Conservation (phyloP, 1,140 invertebrate species). For the Drosophila willistoni region DNA sequence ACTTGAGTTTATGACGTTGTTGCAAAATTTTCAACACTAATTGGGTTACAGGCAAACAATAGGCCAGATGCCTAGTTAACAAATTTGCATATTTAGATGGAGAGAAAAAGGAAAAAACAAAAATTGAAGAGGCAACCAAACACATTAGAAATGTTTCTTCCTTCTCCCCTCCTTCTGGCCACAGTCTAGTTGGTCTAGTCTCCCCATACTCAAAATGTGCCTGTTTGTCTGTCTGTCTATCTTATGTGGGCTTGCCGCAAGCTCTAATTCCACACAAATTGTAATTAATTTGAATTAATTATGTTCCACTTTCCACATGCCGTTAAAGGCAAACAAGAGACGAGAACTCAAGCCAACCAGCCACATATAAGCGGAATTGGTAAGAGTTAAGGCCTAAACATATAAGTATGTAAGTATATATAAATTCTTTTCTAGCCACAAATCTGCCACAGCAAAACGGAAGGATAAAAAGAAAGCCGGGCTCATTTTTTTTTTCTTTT, state of each 20-base stretch:
- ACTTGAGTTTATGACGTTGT: constrained; percentile 74
- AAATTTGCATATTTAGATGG: constrained; percentile 44
- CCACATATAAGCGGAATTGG: constrained; percentile 40
- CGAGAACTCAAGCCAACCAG: constrained; percentile 7
- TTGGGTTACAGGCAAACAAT: constrained; percentile 75
- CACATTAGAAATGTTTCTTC: constrained; percentile 48
- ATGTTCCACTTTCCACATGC: constrained; percentile 77
- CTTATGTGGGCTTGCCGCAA: constrained; percentile 59
- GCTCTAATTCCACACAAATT: constrained; percentile 80
- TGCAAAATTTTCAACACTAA: constrained; percentile 59
- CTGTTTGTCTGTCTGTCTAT: constrained; percentile 31
- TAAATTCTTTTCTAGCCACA: constrained; percentile 47
- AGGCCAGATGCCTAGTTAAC: constrained; percentile 1
- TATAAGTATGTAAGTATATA: constrained; percentile 46
- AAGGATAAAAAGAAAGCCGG: constrained; percentile 45
- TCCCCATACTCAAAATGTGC: constrained; percentile 26
- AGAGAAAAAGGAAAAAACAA: constrained; percentile 6
- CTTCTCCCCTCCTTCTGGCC: neutral
- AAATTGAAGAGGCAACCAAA: constrained; percentile 32
- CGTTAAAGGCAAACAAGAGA: constrained; percentile 57
- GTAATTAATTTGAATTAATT: constrained; percentile 82
- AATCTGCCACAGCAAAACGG: constrained; percentile 52
- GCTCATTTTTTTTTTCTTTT: neutral
- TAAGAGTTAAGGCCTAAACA: constrained; percentile 28
- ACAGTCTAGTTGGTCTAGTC: too few relatives aligned